A percentile compares a stretch with the other conserved stretches of the same genome.
Evolutionary conservation across 2,113 vertebrate genomes (phyloP).

Genomic region (Albula goreensis): DNA sequence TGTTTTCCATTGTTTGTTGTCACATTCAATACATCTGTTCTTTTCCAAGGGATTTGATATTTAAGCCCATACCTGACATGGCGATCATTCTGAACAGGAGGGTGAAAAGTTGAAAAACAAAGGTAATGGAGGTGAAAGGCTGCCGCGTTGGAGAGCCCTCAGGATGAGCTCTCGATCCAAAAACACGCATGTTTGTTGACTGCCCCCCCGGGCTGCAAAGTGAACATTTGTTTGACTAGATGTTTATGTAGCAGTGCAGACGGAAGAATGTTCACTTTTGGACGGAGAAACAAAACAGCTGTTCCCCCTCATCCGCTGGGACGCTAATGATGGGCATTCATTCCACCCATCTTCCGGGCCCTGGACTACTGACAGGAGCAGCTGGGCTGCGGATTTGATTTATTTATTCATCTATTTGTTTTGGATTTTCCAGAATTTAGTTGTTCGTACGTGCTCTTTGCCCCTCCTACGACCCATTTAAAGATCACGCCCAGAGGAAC

Average conservation of each 20-base stretch:
- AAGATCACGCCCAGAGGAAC: no score
- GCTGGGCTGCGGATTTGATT: slow-evolving; percentile 38
- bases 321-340: slow-evolving; percentile 16
- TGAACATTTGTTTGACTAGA: slow-evolving; percentile 18
- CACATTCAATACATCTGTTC: not conserved
- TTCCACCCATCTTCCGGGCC: slow-evolving; percentile 3
- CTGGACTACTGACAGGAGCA: slow-evolving; percentile 25
- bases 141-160: not conserved
- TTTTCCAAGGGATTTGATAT: not conserved
- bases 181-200: not conserved
- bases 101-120: not conserved
- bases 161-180: not conserved
- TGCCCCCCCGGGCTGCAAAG: not conserved
- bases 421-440: not conserved
- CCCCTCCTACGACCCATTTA: not conserved
- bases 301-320: slow-evolving; percentile 12
- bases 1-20: not conserved
- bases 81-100: not conserved
- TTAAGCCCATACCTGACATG: not conserved
- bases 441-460: not conserved
- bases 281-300: slow-evolving; percentile 34
- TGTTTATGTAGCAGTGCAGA: slow-evolving; percentile 24
- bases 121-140: not conserved
- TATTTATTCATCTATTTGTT: slow-evolving; percentile 33
- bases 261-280: slow-evolving; percentile 26